Percentiles rank a stretch among this genome's conserved stretches.
Conservation (phyloP, 1,140 invertebrate species). For the Drosophila lini region DNA sequence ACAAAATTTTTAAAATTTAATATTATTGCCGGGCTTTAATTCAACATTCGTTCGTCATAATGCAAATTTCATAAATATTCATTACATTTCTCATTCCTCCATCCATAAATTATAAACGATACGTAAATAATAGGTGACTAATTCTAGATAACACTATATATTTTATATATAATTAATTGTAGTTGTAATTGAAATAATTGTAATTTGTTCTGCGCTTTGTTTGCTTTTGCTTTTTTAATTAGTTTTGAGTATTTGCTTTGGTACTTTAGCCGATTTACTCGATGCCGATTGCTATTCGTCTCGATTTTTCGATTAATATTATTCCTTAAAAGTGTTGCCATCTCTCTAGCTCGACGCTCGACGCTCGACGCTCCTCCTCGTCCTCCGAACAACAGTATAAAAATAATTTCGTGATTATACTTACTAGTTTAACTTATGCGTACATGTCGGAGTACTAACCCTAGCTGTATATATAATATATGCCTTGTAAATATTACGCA, state of each 20-base stretch:
- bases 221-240: constrained; percentile 53
- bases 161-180: constrained; percentile 49
- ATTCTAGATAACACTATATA: constrained; percentile 60
- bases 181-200: constrained; percentile 76
- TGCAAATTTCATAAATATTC: constrained; percentile 55
- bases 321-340: constrained; percentile 61
- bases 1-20: constrained; percentile 80
- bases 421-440: constrained; percentile 71
- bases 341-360: constrained; percentile 24
- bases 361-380: constrained; percentile 7
- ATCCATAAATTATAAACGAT: constrained; percentile 37
- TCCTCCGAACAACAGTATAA: constrained; percentile 70
- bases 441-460: constrained; percentile 51
- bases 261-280: constrained; percentile 84
- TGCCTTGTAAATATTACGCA: constrained; percentile 76
- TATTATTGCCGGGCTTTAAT: constrained; percentile 78
- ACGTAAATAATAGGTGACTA: constrained; percentile 63
- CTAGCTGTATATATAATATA: constrained; percentile 62
- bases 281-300: constrained; percentile 64
- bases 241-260: constrained; percentile 84
- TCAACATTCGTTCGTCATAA: constrained; percentile 45
- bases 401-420: constrained; percentile 79
- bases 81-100: constrained; percentile 24
- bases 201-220: constrained; percentile 42
- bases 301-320: constrained; percentile 61